phyloP scores from a whole-genome alignment of 2,113 vertebrate species.

The Chaetops frenatus region DNA sequence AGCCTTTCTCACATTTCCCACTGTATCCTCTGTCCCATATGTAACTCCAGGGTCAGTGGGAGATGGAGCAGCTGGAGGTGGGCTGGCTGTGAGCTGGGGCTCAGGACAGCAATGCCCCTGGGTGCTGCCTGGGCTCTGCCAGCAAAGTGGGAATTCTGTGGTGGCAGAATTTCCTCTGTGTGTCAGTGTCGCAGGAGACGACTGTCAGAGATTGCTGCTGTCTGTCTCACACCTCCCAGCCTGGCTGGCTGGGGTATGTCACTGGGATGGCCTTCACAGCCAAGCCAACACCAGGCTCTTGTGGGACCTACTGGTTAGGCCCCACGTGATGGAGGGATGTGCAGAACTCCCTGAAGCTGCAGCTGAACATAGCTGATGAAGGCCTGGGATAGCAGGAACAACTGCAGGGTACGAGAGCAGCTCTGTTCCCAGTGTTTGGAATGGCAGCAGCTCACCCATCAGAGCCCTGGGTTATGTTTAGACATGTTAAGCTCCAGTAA shows the following conservation, averaged over 20 bases:
- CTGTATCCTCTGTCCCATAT: neutral
- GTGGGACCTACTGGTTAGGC: neutral
- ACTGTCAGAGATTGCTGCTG: neutral
- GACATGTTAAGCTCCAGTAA: neutral
- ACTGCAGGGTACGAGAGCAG: neutral
- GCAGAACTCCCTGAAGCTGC: neutral
- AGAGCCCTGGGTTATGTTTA: neutral
- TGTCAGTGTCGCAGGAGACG: neutral
- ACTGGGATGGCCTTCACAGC: neutral
- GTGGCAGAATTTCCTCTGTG: neutral
- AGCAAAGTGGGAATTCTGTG: neutral
- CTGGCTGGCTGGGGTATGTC: neutral
- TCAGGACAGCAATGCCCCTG: neutral
- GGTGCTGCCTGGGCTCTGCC: neutral
- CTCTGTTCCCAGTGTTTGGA: neutral
- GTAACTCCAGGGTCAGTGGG: fast-evolving
- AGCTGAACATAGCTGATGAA: neutral
- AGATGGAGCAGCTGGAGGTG: neutral
- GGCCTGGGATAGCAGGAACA: neutral
- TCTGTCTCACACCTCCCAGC: neutral
- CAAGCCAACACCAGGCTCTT: neutral
- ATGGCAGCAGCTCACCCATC: neutral
- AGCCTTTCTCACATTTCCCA: neutral
- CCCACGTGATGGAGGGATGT: too few relatives aligned
- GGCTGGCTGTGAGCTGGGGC: neutral